phyloP scores from a whole-genome alignment of 2,113 vertebrate genomes.

The Passer montanus region DNA sequence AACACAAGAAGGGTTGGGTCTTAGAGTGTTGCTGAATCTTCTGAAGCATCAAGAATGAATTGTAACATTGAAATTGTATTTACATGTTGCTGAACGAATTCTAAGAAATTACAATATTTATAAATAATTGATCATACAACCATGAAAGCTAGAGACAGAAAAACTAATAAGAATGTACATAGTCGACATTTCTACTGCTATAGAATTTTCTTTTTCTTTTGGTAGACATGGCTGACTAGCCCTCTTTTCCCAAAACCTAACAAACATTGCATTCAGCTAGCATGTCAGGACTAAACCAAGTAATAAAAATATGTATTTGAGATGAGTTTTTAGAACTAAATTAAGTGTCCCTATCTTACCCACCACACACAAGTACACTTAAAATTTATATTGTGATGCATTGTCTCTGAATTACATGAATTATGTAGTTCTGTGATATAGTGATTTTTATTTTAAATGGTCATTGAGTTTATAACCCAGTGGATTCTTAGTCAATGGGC shows the following conservation, averaged over 20 bases:
- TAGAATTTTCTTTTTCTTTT: background rate
- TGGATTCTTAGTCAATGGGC: background rate
- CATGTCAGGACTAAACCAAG: background rate
- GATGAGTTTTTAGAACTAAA: background rate
- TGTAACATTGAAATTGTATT: background rate
- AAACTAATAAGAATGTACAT: background rate
- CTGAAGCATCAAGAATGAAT: background rate
- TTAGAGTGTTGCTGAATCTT: background rate
- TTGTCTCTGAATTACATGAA: background rate
- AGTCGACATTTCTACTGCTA: background rate
- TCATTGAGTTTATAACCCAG: background rate
- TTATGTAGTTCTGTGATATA: background rate
- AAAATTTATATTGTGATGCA: background rate
- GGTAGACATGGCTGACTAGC: background rate
- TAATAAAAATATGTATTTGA: background rate
- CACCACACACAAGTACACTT: background rate
- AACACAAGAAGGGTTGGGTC: no score
- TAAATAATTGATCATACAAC: background rate
- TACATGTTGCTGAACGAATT: background rate
- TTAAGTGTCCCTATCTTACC: background rate
- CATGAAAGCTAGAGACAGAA: background rate
- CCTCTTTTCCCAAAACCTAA: background rate
- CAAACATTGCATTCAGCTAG: background rate
- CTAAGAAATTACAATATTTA: background rate
- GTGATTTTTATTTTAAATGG: background rate